These are phyloP conservation scores for Drosophila sordidula DNA, from an alignment of 2,888 invertebrate species.

Conservation along the genomic window DNA sequence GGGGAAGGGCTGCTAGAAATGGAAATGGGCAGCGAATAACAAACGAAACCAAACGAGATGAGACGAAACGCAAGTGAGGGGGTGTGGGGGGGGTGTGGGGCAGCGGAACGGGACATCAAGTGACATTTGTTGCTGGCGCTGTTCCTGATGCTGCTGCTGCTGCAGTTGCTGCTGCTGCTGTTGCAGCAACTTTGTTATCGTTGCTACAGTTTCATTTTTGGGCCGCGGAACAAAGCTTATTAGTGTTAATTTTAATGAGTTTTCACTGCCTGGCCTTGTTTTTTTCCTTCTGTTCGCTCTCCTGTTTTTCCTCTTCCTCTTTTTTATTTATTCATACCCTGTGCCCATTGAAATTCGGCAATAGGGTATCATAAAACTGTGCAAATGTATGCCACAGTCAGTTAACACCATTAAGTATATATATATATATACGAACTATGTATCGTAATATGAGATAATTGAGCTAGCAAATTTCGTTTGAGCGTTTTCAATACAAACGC, in stretches of 20 bases:
- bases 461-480: no score
- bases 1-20: constrained; percentile 8
- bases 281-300: constrained; percentile 8
- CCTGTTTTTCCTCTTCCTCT: constrained; percentile 7
- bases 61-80: constrained; percentile 9
- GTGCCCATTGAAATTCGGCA: not conserved
- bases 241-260: constrained; percentile 72
- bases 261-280: constrained; percentile 65
- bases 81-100: not conserved
- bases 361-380: constrained; percentile 3
- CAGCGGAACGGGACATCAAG: constrained; percentile 48
- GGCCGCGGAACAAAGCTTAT: constrained; percentile 65
- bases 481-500: no score
- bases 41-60: constrained; percentile 45
- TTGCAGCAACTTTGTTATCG: constrained; percentile 60
- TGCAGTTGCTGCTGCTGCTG: constrained; percentile 18
- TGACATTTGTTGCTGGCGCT: constrained; percentile 56
- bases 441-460: no score
- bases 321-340: constrained; percentile 11
- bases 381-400: not conserved
- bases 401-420: not conserved
- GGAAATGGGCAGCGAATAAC: constrained; percentile 57
- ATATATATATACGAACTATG: no score
- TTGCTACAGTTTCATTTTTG: constrained; percentile 57
- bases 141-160: not conserved